A percentile compares a stretch with the other conserved stretches of the same genome.
Conservation (phyloP, 2,113 vertebrate species). For the Antennarius striatus region DNA sequence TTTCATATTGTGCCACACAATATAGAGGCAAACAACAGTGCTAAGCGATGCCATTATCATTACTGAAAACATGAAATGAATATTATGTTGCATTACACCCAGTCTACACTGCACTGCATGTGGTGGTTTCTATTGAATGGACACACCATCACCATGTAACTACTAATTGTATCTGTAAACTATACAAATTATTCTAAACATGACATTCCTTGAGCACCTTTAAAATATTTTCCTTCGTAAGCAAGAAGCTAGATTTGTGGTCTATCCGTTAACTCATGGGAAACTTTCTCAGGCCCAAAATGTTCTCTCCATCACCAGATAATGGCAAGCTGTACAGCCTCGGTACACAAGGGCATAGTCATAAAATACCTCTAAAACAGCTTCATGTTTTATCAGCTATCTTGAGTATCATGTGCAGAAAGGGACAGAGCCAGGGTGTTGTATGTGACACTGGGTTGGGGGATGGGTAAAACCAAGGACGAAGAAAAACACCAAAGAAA, state of each 20-base stretch:
- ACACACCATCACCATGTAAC: conserved; percentile 38
- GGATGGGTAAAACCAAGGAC: conserved; percentile 63
- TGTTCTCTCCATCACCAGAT: conserved; percentile 70
- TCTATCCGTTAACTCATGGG: conserved; percentile 45
- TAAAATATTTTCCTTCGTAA: conserved; percentile 24
- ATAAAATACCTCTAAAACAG: conserved; percentile 75
- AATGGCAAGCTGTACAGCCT: conserved; percentile 67
- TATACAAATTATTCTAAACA: conserved; percentile 16
- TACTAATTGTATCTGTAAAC: conserved; percentile 12
- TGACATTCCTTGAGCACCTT: conserved; percentile 9
- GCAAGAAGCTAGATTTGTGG: conserved; percentile 51
- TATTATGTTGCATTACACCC: conserved; percentile 41
- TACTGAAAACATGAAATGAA: conserved; percentile 42
- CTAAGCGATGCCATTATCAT: conserved; percentile 42
- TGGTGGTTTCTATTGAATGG: conserved; percentile 41
- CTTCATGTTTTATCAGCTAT: conserved; percentile 78
- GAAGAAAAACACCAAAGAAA: conserved; percentile 70
- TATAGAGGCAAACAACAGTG: conserved; percentile 20
- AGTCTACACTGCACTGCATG: conserved; percentile 32
- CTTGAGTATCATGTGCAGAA: conserved; percentile 72
- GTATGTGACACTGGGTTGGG: conserved; percentile 61
- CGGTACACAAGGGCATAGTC: conserved; percentile 73
- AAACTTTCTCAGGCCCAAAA: conserved; percentile 70
- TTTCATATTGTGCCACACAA: conserved; percentile 20
- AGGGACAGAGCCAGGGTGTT: conserved; percentile 57